Conservation (phyloP, 2,113 vertebrate species). For the Bambusicola thoracicus region DNA sequence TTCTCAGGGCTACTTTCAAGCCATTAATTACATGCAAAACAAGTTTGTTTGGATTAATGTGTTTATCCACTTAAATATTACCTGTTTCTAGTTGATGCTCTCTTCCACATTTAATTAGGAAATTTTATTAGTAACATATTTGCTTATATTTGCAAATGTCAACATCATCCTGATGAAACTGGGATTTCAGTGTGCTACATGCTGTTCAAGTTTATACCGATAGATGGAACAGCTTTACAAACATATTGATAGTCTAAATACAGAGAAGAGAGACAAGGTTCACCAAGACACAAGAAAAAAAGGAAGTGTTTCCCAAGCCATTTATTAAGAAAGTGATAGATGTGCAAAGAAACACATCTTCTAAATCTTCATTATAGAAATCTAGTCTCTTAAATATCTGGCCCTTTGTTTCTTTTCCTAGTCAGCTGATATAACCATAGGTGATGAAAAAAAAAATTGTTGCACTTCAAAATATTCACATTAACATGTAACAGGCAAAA, state of each 20-base stretch:
- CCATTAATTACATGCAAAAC: not conserved
- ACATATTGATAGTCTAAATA: not conserved
- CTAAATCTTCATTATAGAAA: accelerated
- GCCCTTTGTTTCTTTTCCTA: not conserved
- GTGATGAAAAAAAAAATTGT: not conserved
- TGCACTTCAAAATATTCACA: not conserved
- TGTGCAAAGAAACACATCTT: not conserved
- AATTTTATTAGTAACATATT: not conserved
- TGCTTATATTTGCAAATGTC: not conserved
- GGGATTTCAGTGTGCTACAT: not conserved
- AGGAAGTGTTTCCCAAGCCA: not conserved
- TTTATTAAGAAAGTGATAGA: not conserved
- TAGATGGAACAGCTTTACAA: not conserved
- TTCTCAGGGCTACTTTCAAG: too few relatives aligned
- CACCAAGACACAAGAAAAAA: not conserved
- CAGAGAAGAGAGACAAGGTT: not conserved
- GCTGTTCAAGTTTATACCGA: not conserved
- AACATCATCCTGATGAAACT: not conserved
- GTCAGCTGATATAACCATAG: not conserved
- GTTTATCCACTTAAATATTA: not conserved
- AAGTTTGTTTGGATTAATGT: not conserved
- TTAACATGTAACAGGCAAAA: not conserved
- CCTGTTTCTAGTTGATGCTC: not conserved
- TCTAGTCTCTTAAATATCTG: not conserved
- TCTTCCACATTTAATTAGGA: not conserved